A percentile compares a stretch with the other conserved stretches of the same genome.
Conservation (phyloP, 2,888 invertebrate genomes). For the Acleris cristana region DNA sequence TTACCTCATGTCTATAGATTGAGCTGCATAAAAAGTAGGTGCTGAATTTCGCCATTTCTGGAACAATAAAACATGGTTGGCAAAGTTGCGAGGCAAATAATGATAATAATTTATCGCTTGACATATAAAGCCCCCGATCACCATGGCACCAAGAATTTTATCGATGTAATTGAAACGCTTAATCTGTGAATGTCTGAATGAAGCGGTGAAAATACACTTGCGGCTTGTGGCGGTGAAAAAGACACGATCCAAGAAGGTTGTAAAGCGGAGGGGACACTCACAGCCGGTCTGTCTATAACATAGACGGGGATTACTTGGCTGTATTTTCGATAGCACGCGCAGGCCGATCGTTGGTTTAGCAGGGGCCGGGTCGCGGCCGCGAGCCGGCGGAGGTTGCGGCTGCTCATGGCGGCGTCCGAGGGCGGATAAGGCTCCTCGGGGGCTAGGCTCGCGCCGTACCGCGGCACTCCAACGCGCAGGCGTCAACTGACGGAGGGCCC, state of each 20-base stretch:
- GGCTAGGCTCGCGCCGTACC: slow-evolving; percentile 58
- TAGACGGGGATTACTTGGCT: slow-evolving; percentile 80
- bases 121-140: slow-evolving; percentile 12
- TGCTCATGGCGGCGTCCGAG: slow-evolving; percentile 59
- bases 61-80: slow-evolving; percentile 47
- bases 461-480: slow-evolving; percentile 65
- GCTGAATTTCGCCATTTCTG: slow-evolving; percentile 81
- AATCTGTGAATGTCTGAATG: slow-evolving; percentile 9
- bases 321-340: slow-evolving; percentile 64
- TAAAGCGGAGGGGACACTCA: slow-evolving; percentile 62
- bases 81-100: neutral
- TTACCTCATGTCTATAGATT: slow-evolving; percentile 77
- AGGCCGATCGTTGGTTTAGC: slow-evolving; percentile 51
- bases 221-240: neutral
- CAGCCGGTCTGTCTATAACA: slow-evolving; percentile 65
- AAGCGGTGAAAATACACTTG: neutral
- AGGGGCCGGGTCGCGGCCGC: slow-evolving; percentile 53
- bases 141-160: slow-evolving; percentile 11
- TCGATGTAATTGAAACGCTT: slow-evolving; percentile 4
- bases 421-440: slow-evolving; percentile 40
- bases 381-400: slow-evolving; percentile 70
- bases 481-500: slow-evolving; percentile 62
- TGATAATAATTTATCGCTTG: neutral
- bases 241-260: slow-evolving; percentile 8
- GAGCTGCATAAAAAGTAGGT: slow-evolving; percentile 75